phyloP scores from a whole-genome alignment of 2,113 vertebrate species.

The Synodontis membranacea region DNA sequence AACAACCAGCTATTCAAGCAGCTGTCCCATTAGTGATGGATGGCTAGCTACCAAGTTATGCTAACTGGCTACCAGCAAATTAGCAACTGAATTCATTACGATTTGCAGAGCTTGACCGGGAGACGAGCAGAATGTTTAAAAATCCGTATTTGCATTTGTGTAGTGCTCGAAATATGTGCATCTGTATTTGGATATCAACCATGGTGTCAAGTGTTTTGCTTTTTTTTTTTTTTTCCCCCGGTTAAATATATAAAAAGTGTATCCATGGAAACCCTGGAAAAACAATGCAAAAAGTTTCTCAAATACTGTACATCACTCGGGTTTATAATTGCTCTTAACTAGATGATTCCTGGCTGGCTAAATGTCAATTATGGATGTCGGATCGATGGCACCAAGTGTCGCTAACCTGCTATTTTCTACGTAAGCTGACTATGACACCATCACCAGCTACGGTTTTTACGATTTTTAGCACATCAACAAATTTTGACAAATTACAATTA shows the following conservation, averaged over 20 bases:
- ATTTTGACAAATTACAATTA: no score
- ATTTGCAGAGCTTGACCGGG: background rate
- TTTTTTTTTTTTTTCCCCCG: no score
- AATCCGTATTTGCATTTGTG: background rate
- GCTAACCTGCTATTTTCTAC: background rate
- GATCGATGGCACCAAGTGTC: slow-evolving; percentile 16
- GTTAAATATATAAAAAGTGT: no score
- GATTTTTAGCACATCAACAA: no score
- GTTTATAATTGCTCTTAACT: no score
- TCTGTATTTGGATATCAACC: background rate
- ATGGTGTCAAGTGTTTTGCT: background rate
- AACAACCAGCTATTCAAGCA: background rate
- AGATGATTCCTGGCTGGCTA: slow-evolving; percentile 7
- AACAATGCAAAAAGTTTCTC: no score
- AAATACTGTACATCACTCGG: no score
- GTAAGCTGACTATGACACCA: background rate
- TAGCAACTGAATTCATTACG: background rate
- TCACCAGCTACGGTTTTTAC: no score
- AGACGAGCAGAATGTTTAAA: background rate
- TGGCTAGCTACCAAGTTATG: background rate
- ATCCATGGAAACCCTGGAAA: background rate
- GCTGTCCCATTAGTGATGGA: background rate
- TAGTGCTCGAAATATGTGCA: background rate
- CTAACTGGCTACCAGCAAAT: background rate
- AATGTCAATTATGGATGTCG: background rate